phyloP scores from a whole-genome alignment of 2,888 invertebrate genomes.

The Habrosyne pyritoides region DNA sequence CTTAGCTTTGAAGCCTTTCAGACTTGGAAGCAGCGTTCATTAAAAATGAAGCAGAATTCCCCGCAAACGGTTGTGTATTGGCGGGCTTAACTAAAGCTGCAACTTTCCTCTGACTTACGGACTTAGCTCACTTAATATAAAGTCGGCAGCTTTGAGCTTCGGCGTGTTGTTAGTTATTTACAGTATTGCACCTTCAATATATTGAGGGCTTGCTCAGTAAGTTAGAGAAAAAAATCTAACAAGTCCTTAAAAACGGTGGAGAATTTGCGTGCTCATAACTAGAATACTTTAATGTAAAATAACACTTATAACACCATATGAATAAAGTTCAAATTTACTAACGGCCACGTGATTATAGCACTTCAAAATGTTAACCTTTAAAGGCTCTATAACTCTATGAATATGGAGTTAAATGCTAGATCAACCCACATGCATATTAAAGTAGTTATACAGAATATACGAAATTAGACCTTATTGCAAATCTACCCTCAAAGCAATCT shows the following conservation, averaged over 20 bases:
- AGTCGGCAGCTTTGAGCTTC: conserved; percentile 16
- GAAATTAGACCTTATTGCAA: not conserved
- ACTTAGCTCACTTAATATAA: conserved; percentile 37
- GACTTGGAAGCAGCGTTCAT: conserved; percentile 37
- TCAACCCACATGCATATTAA: not conserved
- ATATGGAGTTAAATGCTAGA: too few species aligned
- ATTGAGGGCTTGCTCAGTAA: not conserved
- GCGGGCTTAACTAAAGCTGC: conserved; percentile 41
- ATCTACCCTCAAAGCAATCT: conserved; percentile 9
- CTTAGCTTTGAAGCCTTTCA: conserved; percentile 17
- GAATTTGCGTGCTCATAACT: too few species aligned
- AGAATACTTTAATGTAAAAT: too few species aligned
- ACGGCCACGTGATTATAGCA: too few species aligned
- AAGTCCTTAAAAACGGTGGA: too few species aligned
- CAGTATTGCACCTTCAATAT: conserved; percentile 1
- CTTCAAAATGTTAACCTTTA: too few species aligned
- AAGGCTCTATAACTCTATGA: too few species aligned
- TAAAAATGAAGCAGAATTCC: conserved; percentile 49
- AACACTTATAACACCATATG: too few species aligned
- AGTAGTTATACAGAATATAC: too few species aligned
- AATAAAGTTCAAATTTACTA: too few species aligned
- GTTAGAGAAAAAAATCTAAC: too few species aligned
- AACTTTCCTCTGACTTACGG: conserved; percentile 48
- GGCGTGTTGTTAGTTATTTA: conserved; percentile 5
- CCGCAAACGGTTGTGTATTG: conserved; percentile 39